A percentile compares a stretch with the other conserved stretches of the same genome.
These are phyloP conservation scores for Drosophila suzukii DNA, from an alignment of 1,140 invertebrate genomes.

Conservation along the genomic window DNA sequence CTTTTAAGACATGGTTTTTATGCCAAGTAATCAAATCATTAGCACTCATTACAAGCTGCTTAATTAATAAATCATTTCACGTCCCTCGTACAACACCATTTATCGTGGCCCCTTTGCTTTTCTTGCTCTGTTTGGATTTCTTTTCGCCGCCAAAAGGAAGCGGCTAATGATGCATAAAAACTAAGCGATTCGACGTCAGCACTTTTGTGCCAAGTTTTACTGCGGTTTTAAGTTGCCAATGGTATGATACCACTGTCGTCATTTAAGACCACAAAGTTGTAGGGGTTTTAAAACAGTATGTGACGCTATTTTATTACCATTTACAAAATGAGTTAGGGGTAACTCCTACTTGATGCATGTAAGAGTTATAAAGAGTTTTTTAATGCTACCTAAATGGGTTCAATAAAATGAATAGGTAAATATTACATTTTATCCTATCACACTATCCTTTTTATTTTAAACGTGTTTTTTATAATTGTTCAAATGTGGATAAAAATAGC, in stretches of 20 bases:
- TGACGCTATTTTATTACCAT: too few relatives aligned
- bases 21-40: conserved; percentile 75
- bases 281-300: too few relatives aligned
- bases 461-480: too few relatives aligned
- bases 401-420: too few relatives aligned
- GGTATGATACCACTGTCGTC: background rate
- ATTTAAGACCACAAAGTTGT: background rate
- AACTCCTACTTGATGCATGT: too few relatives aligned
- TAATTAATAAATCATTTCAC: conserved; percentile 73
- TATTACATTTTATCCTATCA: too few relatives aligned
- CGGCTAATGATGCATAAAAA: conserved; percentile 64
- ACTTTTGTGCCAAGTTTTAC: conserved; percentile 12
- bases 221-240: conserved; percentile 1
- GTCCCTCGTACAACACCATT: conserved; percentile 20
- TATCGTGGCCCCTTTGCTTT: conserved; percentile 5
- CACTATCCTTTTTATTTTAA: too few relatives aligned
- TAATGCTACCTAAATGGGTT: too few relatives aligned
- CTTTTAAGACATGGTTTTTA: conserved; percentile 39
- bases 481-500: too few relatives aligned
- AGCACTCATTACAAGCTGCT: conserved; percentile 70
- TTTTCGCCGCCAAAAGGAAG: conserved; percentile 19
- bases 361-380: too few relatives aligned
- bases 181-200: conserved; percentile 27
- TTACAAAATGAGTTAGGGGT: too few relatives aligned
- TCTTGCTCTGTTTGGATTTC: conserved; percentile 16